Conservation (phyloP, 2,888 invertebrate species). For the Cheiracanthium punctorium region DNA sequence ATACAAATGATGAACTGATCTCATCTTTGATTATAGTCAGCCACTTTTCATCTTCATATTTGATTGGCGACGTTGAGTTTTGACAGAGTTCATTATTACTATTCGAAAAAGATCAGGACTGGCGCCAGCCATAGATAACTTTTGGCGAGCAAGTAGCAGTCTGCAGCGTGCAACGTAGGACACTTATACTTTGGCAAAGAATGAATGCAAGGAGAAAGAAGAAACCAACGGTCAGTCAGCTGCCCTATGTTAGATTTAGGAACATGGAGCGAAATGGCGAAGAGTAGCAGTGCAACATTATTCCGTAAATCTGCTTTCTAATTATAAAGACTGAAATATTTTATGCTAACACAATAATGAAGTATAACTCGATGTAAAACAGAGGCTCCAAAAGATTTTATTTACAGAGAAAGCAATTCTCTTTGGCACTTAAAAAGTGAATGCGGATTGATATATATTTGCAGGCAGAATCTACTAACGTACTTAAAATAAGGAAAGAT, state of each 20-base stretch:
- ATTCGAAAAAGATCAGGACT: conserved; percentile 60
- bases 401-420: not conserved
- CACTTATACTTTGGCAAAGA: not conserved
- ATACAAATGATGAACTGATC: conserved; percentile 28
- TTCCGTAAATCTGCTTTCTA: not conserved
- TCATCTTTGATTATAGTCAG: conserved; percentile 10
- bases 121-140: conserved; percentile 67
- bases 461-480: too few species aligned
- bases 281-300: not conserved
- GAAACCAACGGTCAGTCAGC: not conserved
- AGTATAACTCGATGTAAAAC: not conserved
- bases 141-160: conserved; percentile 19
- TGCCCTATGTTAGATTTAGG: not conserved
- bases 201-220: not conserved
- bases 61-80: conserved; percentile 28
- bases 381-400: not conserved
- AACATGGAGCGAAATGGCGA: not conserved
- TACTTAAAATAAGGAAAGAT: too few species aligned
- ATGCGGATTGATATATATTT: too few species aligned
- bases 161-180: not conserved
- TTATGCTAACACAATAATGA: not conserved
- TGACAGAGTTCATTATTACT: conserved; percentile 48
- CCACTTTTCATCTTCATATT: not conserved
- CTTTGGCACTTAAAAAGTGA: not conserved
- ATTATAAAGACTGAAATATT: not conserved